Percentiles rank a stretch among this genome's conserved stretches.
Conservation (phyloP, 2,797 vertebrate genomes). For the Myotis findleyi region DNA sequence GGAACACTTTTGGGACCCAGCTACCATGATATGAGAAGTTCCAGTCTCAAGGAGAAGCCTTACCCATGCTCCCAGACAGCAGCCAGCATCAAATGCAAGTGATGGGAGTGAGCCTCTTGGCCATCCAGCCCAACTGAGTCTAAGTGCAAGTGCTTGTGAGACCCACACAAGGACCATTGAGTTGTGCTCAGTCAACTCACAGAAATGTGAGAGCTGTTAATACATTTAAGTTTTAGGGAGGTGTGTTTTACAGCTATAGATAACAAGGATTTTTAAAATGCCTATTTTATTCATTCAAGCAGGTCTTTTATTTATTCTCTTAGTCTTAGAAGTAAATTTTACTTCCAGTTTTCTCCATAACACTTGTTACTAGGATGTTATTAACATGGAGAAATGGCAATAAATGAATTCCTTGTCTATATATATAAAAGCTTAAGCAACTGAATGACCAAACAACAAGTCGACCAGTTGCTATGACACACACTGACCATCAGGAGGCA, state of each 20-base stretch:
- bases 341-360: slow-evolving; percentile 6
- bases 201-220: not conserved
- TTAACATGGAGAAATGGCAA: slow-evolving; percentile 82
- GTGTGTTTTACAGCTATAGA: not conserved
- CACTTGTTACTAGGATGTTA: slow-evolving; percentile 70
- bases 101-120: not conserved
- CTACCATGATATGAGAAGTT: not conserved
- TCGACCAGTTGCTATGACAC: no score
- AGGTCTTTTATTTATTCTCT: not conserved
- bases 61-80: not conserved
- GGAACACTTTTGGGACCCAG: not conserved
- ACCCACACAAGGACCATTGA: not conserved
- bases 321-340: not conserved
- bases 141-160: not conserved
- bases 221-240: not conserved
- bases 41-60: not conserved
- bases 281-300: not conserved
- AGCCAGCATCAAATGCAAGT: not conserved
- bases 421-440: no score
- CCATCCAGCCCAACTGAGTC: no score
- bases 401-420: slow-evolving; percentile 78
- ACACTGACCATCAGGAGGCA: no score
- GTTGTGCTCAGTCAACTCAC: not conserved
- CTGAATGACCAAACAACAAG: accelerated
- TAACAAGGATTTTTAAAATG: not conserved